Conservation (phyloP, 2,113 vertebrate genomes). For the Brienomyrus longianalis region DNA sequence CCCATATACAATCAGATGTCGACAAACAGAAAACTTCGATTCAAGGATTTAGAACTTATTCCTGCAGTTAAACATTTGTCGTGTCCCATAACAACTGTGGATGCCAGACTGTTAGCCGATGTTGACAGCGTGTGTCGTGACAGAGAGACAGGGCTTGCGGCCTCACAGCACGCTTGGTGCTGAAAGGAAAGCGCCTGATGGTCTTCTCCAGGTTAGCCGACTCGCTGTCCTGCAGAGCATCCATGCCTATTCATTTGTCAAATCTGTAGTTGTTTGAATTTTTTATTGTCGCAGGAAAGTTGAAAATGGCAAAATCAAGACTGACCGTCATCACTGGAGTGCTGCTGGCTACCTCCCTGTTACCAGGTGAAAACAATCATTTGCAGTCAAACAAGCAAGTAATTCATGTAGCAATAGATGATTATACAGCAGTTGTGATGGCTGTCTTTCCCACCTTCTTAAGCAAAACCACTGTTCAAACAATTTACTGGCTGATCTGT, state of each 20-base stretch:
- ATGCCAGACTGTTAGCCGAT: not conserved
- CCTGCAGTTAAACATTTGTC: not conserved
- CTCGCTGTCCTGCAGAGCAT: not conserved
- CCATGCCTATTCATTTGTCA: not conserved
- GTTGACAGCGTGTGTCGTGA: not conserved
- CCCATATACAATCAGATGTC: not conserved
- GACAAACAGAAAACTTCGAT: not conserved
- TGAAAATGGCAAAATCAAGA: slow-evolving; percentile 48
- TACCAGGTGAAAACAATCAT: slow-evolving; percentile 54
- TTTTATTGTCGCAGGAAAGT: slow-evolving; percentile 30
- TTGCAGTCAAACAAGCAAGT: not conserved
- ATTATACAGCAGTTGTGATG: not conserved
- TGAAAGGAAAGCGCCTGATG: not conserved
- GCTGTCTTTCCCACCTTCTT: not conserved
- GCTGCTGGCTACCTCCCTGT: slow-evolving; percentile 50
- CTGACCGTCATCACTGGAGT: slow-evolving; percentile 44
- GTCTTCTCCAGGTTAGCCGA: not conserved
- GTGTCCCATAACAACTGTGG: not conserved
- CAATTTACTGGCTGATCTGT: not conserved
- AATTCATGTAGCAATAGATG: not conserved
- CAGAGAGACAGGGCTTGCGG: not conserved
- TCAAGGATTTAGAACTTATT: not conserved
- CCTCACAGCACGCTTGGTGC: not conserved
- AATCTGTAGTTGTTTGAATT: not conserved
- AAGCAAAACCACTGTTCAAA: not conserved